These are phyloP conservation scores for Oreocharis arfaki DNA, from an alignment of 2,113 vertebrate species.

Conservation along the genomic window DNA sequence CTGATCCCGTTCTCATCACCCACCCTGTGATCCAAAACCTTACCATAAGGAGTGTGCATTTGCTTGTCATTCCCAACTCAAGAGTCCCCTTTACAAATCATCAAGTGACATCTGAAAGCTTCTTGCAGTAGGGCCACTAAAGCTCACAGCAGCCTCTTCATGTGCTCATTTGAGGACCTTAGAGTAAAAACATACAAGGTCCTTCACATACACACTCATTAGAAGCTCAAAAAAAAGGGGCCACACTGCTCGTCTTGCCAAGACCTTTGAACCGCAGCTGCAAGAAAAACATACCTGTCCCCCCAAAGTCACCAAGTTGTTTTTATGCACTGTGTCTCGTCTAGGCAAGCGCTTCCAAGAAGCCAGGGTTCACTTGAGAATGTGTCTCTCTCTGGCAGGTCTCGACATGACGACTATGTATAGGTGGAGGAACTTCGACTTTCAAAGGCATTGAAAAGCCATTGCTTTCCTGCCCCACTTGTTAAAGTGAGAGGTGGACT, in stretches of 20 bases:
- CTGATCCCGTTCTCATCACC: conserved; percentile 66
- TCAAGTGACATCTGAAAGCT: conserved; percentile 99
- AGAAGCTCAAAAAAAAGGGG: conserved; percentile 89
- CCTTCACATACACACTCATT: conserved; percentile 88
- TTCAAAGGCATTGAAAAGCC: conserved; percentile 74
- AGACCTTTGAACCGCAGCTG: conserved; percentile 92
- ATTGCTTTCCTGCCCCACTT: conserved; percentile 82
- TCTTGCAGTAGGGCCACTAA: conserved; percentile 98
- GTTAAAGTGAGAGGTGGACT: conserved; percentile 79
- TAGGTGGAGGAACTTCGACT: conserved; percentile 94
- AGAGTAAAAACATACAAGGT: conserved; percentile 83
- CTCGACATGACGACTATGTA: conserved; percentile 99
- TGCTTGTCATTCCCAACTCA: conserved; percentile 93
- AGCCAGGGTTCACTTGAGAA: conserved; percentile 96
- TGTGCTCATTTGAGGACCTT: conserved; percentile 93
- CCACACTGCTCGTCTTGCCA: conserved; percentile 99
- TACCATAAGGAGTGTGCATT: conserved; percentile 92
- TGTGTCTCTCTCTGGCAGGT: conserved; percentile 99
- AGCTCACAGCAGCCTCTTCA: conserved; percentile 94
- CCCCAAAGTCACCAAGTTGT: conserved; percentile 83
- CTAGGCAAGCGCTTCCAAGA: conserved; percentile 99
- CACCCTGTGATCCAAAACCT: conserved; percentile 78
- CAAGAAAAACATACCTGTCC: conserved; percentile 86
- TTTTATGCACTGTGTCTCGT: conserved; percentile 87
- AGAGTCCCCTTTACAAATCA: conserved; percentile 91